These are phyloP conservation scores for Montipora foliosa DNA, from an alignment of 64 coral and sea anemone species.

Conservation along the genomic window DNA sequence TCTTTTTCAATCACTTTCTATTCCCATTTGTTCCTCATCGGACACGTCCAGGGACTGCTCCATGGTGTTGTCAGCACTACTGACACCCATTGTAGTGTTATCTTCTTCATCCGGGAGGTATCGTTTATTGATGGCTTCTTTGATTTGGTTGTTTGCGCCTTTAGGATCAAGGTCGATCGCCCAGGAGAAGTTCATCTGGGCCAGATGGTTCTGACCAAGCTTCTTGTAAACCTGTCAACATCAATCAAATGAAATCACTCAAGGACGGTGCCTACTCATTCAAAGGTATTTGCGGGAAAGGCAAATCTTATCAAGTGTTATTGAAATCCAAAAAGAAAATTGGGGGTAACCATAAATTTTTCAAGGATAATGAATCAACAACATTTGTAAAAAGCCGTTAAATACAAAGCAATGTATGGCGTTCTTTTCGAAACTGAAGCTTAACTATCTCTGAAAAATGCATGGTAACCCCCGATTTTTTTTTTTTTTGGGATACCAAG, in stretches of 20 bases:
- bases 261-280: too few species aligned
- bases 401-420: too few species aligned
- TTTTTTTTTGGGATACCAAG: too few species aligned
- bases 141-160: constrained; percentile 99
- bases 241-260: neutral
- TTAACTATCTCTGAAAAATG: too few species aligned
- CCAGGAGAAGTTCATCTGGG: constrained; percentile 99
- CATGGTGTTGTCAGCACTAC: constrained; percentile 59
- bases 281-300: too few species aligned
- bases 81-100: constrained; percentile 67
- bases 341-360: too few species aligned
- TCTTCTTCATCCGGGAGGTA: constrained; percentile 99
- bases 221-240: constrained; percentile 91
- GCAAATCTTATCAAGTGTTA: too few species aligned
- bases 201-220: constrained; percentile 77
- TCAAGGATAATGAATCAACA: too few species aligned
- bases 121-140: constrained; percentile 97
- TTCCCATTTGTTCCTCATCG: neutral
- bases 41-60: constrained; percentile 70
- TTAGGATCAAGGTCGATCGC: constrained; percentile 97
- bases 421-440: too few species aligned
- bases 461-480: too few species aligned
- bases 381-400: too few species aligned
- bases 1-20: neutral
- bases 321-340: too few species aligned